Conservation (phyloP, 2,888 invertebrate species). For the Gastrophysa polygoni region DNA sequence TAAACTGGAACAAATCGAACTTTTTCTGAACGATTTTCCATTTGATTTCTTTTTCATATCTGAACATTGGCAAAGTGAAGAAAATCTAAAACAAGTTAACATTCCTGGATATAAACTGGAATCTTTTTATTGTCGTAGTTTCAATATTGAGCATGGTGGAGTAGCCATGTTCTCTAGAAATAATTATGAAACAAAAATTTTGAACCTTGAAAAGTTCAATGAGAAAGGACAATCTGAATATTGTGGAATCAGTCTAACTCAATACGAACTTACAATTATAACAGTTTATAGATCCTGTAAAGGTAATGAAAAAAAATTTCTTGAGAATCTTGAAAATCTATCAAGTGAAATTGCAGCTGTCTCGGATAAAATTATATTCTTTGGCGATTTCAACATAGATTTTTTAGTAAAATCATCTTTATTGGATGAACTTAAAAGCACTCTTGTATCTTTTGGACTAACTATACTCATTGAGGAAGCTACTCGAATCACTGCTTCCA, state of each 20-base stretch:
- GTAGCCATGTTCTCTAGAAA: no score
- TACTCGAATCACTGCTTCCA: conserved; percentile 2
- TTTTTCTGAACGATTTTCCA: not conserved
- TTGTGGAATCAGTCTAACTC: not conserved
- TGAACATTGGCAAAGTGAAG: no score
- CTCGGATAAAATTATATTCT: conserved; percentile 2
- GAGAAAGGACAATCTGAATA: conserved; percentile 7
- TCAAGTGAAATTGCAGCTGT: not conserved
- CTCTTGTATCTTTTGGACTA: not conserved
- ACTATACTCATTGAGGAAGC: conserved; percentile 2
- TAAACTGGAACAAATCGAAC: conserved; percentile 1
- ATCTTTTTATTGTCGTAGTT: no score
- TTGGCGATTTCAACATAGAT: not conserved
- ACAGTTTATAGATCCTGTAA: not conserved
- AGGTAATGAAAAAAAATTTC: not conserved
- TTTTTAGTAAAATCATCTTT: not conserved
- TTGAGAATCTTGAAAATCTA: not conserved
- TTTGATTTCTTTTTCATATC: no score
- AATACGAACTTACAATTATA: not conserved
- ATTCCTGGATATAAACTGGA: no score
- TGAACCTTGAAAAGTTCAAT: not conserved
- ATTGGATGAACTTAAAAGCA: not conserved
- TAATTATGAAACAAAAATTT: not conserved
- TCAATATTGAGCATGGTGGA: no score
- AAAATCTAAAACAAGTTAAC: no score